phyloP scores from a whole-genome alignment of 2,888 invertebrate genomes.

The Pharmacophagus antenor region DNA sequence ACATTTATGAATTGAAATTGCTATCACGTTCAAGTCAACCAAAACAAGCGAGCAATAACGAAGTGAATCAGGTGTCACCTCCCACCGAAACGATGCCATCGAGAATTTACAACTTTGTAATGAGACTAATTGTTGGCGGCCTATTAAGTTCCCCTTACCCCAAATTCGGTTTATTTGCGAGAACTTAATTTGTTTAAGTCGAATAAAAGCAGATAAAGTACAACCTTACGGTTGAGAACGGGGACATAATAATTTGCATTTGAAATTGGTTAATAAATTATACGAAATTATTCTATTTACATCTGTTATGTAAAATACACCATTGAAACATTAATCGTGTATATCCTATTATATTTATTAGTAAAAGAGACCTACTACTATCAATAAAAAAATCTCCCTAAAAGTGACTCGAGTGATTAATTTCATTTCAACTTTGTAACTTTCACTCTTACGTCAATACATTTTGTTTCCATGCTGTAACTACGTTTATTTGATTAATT shows the following conservation, averaged over 20 bases:
- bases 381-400: neutral
- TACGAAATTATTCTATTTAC: neutral
- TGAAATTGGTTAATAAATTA: neutral
- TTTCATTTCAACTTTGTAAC: neutral
- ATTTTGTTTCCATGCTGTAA: neutral
- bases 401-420: neutral
- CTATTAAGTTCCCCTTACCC: conserved; percentile 27
- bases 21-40: neutral
- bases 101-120: conserved; percentile 23
- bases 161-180: conserved; percentile 27
- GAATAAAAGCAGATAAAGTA: conserved; percentile 19
- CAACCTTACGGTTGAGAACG: conserved; percentile 2
- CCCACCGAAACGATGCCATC: conserved; percentile 9
- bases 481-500: neutral
- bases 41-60: neutral
- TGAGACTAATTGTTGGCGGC: conserved; percentile 26
- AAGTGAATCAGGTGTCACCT: conserved; percentile 1
- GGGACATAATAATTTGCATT: neutral
- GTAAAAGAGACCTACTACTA: neutral
- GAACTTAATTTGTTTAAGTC: conserved; percentile 19
- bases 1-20: neutral
- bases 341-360: too few relatives aligned
- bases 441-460: neutral
- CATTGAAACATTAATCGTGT: neutral
- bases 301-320: neutral